Base-by-base conservation (phyloP, 1,140 invertebrate genomes). In the Drosophila albomicans region DNA sequence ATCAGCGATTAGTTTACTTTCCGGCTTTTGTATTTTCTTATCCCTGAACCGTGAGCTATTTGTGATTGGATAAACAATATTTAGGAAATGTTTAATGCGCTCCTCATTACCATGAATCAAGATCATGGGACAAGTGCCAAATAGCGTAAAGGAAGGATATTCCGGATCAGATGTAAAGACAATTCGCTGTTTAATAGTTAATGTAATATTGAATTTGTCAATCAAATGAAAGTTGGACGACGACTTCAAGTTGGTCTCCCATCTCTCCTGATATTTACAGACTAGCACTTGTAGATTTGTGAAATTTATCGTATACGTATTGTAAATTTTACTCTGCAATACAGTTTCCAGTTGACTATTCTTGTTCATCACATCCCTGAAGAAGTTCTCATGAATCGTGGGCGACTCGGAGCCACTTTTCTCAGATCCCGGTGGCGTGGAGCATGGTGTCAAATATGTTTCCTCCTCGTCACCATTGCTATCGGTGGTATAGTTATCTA, bases 61-160 rank as follows among this genome's bases (percentile, higher is more conserved):
- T 35, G 93, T 93, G n/a, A 94, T 92, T 32, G 93, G 92, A 63
- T 92, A 78, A 38, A 94, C 76, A 57, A 93, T 93, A 56, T 93
- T 82, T 15, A 92, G 78, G 28, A 96, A 94, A 1, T 96, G 95
- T 45, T 94, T 93, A 15, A 98, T 95, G 92, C 98, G 98, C 72
- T 96, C 95, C 91, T 98, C 97, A 93, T 98, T 98, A 11, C 99
- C 94, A 93, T 99, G 98, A 30, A 97, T 96, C 43, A 97, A 96
- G 15, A 99, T 93, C 90, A 96, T 95, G 1, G 98, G 98, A 57
- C 99, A 93, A 70, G 96, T 97, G 45, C 97, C 98, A 51, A 96
- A 95, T 2, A 99, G 91, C 10, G 96, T 97, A 6, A 97, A 93
- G 43, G 95, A 96, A 2, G 98, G 98, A 93, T 96, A 98, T 76